These are phyloP conservation scores for Vulpes lagopus DNA, from an alignment of 2,113 vertebrate species.

Conservation along the genomic window DNA sequence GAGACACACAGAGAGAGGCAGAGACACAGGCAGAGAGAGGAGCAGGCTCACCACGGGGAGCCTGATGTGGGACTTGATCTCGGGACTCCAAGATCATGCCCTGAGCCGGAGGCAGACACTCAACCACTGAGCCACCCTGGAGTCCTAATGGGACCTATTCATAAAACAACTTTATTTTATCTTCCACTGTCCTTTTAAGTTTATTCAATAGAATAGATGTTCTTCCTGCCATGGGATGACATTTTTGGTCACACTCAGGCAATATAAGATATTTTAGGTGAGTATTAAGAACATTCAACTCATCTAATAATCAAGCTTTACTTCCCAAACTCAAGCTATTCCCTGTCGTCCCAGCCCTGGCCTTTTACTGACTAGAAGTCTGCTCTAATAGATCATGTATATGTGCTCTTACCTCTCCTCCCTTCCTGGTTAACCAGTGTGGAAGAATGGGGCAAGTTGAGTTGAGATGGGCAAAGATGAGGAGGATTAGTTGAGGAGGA, in stretches of 20 bases:
- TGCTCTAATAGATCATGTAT: accelerated
- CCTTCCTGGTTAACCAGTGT: not conserved
- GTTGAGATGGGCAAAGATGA: not conserved
- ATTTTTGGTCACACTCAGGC: not conserved
- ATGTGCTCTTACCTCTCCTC: not conserved
- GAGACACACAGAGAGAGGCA: too few species aligned
- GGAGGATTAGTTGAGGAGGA: not conserved
- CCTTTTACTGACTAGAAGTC: not conserved
- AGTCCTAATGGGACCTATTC: not conserved
- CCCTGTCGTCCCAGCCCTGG: not conserved
- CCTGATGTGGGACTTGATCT: too few species aligned
- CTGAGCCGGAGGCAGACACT: too few species aligned
- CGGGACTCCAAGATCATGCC: too few species aligned
- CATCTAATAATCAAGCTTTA: not conserved
- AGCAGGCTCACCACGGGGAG: too few species aligned
- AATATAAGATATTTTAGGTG: too few species aligned
- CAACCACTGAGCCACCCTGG: too few species aligned
- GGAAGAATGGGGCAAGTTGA: not conserved
- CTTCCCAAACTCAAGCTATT: not conserved
- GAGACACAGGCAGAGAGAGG: too few species aligned
- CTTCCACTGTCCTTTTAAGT: not conserved
- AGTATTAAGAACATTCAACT: not conserved
- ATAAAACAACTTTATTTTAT: not conserved
- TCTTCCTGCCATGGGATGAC: not conserved
- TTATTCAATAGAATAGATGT: not conserved